Base-by-base conservation (phyloP, 2,113 vertebrate genomes). In the Capreolus pygargus region DNA sequence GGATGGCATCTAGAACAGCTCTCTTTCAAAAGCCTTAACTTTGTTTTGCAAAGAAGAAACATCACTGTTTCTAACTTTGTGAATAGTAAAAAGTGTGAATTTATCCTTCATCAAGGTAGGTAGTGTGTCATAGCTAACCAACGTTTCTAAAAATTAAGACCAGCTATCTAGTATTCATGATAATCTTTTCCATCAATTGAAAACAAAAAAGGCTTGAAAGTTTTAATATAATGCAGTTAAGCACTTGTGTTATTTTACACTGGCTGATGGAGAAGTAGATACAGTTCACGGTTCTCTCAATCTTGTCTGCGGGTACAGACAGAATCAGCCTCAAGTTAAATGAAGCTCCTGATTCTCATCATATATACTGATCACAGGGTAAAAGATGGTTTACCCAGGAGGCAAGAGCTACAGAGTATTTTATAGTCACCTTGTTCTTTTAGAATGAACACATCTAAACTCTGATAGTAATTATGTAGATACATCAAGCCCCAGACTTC, bases 141-240 rank as follows among this genome's bases (percentile, higher is more conserved):
- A 86, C 8, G 1, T 78, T 88, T 78, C 76, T 78, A 94, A 95
- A 94, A 92, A 47, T 74, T 76, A 95, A 84, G 55, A 84, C 47
- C 30, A 70, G 39, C 21, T 57, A 36, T 81, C 70, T 88, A 89
- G 58, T 86, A 61, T 79, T 95, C 50, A 79, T 7, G 33, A 97
- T 2, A 19, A 61, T 95, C 33, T 79, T 70, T 94, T 85, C 82
- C 14, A 89, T 89, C 55, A 54, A 23, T 1, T 25, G 83, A 58
- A 82, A 92, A 89, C 57, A 90, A 85, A 97, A 94, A 91, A 43
- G 11, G 17, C 86, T 86, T 95, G 33, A 39, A 88, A 95, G 47
- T 79, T 79, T 89, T 57, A 74, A 64, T 16, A 58, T 28, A 50
- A 97, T 36, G 79, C 79, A 78, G 36, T 43, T 85, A 84, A 88